phyloP scores from a whole-genome alignment of 2,797 vertebrate species.

The Megalops cyprinoides region DNA sequence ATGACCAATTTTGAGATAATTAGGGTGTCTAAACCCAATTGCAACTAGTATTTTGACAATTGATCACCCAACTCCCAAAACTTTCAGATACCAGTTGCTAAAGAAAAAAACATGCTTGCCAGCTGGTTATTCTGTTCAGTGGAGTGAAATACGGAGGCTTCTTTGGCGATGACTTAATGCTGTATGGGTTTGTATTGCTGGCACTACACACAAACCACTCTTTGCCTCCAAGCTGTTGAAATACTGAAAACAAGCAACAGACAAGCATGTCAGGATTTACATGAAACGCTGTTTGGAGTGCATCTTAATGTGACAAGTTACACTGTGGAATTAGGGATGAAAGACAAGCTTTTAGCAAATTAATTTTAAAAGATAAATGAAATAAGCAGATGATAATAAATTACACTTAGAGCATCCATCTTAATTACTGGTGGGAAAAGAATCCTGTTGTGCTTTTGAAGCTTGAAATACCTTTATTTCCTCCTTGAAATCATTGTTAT shows the following conservation, averaged over 20 bases:
- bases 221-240: neutral
- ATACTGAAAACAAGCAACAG: neutral
- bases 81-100: neutral
- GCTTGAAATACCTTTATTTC: conserved; percentile 24
- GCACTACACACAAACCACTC: neutral
- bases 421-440: conserved; percentile 6
- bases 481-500: neutral
- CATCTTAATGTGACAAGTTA: neutral
- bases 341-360: neutral
- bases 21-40: neutral
- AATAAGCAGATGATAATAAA: neutral
- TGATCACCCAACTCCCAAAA: too few relatives aligned
- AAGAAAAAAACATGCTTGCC: neutral
- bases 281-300: neutral
- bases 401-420: conserved; percentile 20
- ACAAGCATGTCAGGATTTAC: neutral
- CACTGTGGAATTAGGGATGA: neutral
- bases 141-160: neutral
- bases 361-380: neutral
- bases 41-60: too few relatives aligned
- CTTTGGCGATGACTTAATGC: too few relatives aligned
- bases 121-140: neutral
- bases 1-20: neutral
- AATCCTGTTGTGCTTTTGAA: neutral
- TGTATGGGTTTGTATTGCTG: neutral